A percentile compares a stretch with the other conserved stretches of the same genome.
Conservation (phyloP, 2,797 vertebrate genomes). For the Tenualosa ilisha region DNA sequence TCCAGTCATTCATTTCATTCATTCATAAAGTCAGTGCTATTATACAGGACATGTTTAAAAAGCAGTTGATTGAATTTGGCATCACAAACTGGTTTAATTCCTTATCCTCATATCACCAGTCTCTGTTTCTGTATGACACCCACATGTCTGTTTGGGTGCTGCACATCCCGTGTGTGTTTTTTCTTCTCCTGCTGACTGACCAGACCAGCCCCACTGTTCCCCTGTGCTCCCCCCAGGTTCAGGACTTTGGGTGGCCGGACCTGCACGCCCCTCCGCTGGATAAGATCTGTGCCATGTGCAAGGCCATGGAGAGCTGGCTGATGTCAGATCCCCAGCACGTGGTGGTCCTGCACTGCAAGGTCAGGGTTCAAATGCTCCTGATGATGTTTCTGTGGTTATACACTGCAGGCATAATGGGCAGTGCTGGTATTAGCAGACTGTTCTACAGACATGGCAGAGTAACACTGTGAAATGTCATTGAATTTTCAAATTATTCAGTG, state of each 20-base stretch:
- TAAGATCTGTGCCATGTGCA: constrained; percentile 88
- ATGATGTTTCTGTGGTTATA: neutral
- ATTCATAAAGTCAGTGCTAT: neutral
- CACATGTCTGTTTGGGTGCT: neutral
- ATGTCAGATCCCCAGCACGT: constrained; percentile 83
- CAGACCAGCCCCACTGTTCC: neutral
- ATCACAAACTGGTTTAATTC: neutral
- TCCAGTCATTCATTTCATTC: neutral
- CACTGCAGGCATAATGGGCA: neutral
- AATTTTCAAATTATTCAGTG: no score
- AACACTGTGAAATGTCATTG: no score
- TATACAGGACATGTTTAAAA: no score
- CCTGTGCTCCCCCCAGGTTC: constrained; percentile 72
- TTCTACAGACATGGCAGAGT: no score
- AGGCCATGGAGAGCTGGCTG: constrained; percentile 90
- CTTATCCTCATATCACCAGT: no score
- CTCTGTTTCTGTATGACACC: neutral
- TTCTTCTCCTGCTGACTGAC: neutral
- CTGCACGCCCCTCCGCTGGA: constrained; percentile 88
- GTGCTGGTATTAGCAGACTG: no score
- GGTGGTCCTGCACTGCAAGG: constrained; percentile 90
- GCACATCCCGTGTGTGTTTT: neutral
- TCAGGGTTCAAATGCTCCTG: constrained; percentile 52
- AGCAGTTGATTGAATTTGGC: no score
- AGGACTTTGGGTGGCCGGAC: constrained; percentile 92